Evolutionary conservation across 2,797 vertebrate genomes (phyloP), one percentile per base, ranked within the genome.

Genomic region (Parotocinclus haroldoi): DNA sequence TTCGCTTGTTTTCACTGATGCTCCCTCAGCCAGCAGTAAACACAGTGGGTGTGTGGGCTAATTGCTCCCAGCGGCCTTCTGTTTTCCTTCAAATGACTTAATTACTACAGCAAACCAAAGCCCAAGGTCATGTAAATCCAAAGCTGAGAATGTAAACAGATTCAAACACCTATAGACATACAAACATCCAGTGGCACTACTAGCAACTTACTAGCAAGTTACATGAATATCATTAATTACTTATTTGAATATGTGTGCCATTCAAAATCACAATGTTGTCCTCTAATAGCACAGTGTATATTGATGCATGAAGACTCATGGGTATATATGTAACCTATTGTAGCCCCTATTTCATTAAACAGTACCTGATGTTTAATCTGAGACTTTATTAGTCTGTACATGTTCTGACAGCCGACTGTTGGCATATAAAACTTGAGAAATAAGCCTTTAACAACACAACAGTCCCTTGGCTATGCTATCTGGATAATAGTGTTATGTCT

Each of bases 11-110:
- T 76, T 75, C 72, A 46, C 59, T 14, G 3, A 9, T 8, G 56
- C 69, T 27, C 69, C 48, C 66, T 18, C n/a, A 60, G 54, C 55
- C 58, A 44, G 73, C 80, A 80, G 81, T 78, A 79, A 87, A 88
- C 78, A 79, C 69, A 54, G 72, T 77, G 81, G 81, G 78, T 78
- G 77, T 84, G 16, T 17, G 56, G 45, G 53, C 52, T 71, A 86
- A 87, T 84, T 84, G 80, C 75, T 85, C 81, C 85, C 82, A 8
- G 58, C 81, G 76, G 84, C 83, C 79, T 68, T 18, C 16, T 77
- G 80, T 80, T 84, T 88, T 83, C 62, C 69, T 73, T 72, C 81
- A 85, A 88, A 89, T 88, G 83, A 78, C 80, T 77, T 44, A 82
- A 82, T 82, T 76, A 73, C 72, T 57, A 19, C 64, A 80, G 62